Evolutionary conservation across 2,797 vertebrate genomes (phyloP), one percentile per base, ranked within the genome.

Genomic region (Falco peregrinus): DNA sequence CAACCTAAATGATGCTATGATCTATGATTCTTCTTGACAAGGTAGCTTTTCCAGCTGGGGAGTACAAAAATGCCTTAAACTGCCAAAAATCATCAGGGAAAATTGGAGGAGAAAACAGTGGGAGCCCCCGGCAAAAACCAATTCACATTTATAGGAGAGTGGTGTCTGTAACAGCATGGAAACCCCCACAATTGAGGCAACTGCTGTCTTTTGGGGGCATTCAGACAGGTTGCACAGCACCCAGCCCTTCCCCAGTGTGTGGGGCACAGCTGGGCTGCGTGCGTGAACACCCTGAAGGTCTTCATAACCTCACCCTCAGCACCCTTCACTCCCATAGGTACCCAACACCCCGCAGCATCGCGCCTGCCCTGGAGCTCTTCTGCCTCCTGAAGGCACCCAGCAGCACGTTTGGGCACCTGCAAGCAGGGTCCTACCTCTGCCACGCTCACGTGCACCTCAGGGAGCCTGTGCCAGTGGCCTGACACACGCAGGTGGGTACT

Each of bases 341-440:
- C 61, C 83, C 4, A 2, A 14, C 69, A 65, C 60, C 54, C 54
- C 0, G 0, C 1, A 2, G 78, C 2, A 5, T 71, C 5, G 1
- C 3, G 1, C 50, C 48, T 54, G 47, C 64, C 67, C 59, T 31
- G 70, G 57, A 81, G 16, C 50, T 54, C 2, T 0, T 24, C 84
- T 25, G 35, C 65, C 53, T 68, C 13, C 70, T 92, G 91, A 68
- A 24, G 59, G 70, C 57, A 59, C 24, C 39, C 17, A 4, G 31
- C 4, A 19, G 22, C 68, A 57, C 64, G 0, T 21, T 15, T 0
- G 0, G 60, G 54, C 33, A 3, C 1, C 0, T 29, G 18, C 33
- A 25, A 13, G 53, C 2, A 11, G n/a, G 12, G 45, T 53, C 50
- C 35, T 67, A 1, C 11, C 65, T 51, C 41, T 91, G 89, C 65